Conservation (phyloP, 1,140 invertebrate species). For the Teleogryllus occipitalis region DNA sequence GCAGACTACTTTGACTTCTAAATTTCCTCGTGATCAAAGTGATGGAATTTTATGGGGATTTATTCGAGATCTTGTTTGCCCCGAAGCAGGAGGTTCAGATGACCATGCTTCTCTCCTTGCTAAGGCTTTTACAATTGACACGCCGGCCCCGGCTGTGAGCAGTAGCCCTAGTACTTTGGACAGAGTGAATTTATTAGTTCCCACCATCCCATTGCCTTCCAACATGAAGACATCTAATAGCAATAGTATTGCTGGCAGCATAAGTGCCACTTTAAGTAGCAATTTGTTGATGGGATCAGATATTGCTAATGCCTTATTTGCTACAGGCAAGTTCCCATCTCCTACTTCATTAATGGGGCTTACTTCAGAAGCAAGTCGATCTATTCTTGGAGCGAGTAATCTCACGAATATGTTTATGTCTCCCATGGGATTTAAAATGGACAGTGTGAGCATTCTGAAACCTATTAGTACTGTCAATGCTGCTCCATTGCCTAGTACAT, state of each 20-base stretch:
- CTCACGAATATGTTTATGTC: slow-evolving; percentile 36
- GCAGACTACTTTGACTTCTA: slow-evolving; percentile 47
- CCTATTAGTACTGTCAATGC: slow-evolving; percentile 8
- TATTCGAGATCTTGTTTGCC: slow-evolving; percentile 46
- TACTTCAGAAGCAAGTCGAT: slow-evolving; percentile 1
- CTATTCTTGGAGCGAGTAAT: slow-evolving; percentile 14
- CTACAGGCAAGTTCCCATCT: slow-evolving; percentile 45
- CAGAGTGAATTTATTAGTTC: slow-evolving; percentile 25
- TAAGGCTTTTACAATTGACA: slow-evolving; percentile 29
- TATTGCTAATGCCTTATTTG: slow-evolving; percentile 47
- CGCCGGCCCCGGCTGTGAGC: slow-evolving; percentile 44
- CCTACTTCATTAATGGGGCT: slow-evolving; percentile 18
- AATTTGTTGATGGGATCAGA: slow-evolving; percentile 51
- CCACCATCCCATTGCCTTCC: slow-evolving; percentile 22
- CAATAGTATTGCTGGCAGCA: not conserved
- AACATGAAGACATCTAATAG: not conserved
- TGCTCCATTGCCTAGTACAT: slow-evolving; percentile 16
- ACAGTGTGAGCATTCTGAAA: slow-evolving; percentile 31
- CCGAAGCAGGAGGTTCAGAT: slow-evolving; percentile 18
- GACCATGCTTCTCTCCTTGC: not conserved
- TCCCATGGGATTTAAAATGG: slow-evolving; percentile 37
- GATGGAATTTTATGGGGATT: slow-evolving; percentile 55
- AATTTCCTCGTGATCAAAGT: slow-evolving; percentile 56
- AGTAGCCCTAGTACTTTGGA: slow-evolving; percentile 45
- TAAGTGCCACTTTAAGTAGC: slow-evolving; percentile 24